Base-by-base conservation (phyloP, 1,140 invertebrate genomes). In the Aethina tumida region DNA sequence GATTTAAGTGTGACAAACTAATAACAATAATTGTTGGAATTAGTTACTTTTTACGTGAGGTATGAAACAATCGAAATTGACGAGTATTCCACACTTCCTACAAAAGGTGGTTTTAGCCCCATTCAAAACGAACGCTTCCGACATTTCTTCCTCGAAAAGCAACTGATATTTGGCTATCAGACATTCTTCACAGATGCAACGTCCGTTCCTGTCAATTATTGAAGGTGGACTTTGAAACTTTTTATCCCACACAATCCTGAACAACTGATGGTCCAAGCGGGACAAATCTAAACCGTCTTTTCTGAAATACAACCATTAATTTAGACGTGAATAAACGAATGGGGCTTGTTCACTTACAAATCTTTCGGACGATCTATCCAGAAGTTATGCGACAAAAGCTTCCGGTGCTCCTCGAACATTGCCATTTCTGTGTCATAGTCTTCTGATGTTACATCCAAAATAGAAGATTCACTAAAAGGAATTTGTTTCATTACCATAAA, bases 111-210 rank as follows among this genome's bases (percentile, higher is more conserved):
- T 35, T 15, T 41, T 26, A 12, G 39, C 31, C 16, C 20, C 17
- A 19, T 18, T 49, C 22, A 35, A 18, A 12, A 49, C 30, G 8
- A 37, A 17, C 12, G 22, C 27, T 9, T 45, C 31, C 8, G 28
- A 21, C 17, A 13, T n/a, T 20, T 45, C 31, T 3, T 20, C 21
- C 29, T 45, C 40, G 37, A 49, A 34, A 41, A 42, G 43, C 15
- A 6, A 18, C 13, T 49, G 40, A 32, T 40, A 53, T 36, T 51
- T 53, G 6, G 42, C 32, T 27, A 55, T 45, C 25, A 55, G 37
- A 31, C 53, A 55, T 33, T 55, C 50, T 40, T 55, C 53, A 39
- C 53, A 55, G 25, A 55, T 50, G 33, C 53, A 55, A 8, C 53
- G 53, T 2, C 53, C 53, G 25, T 47, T 47, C 34, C 45, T 43